Percentiles rank a stretch among this genome's conserved stretches.
Evolutionary conservation across 2,888 invertebrate genomes (phyloP).

Genomic region (Caenorhabditis imperialis): DNA sequence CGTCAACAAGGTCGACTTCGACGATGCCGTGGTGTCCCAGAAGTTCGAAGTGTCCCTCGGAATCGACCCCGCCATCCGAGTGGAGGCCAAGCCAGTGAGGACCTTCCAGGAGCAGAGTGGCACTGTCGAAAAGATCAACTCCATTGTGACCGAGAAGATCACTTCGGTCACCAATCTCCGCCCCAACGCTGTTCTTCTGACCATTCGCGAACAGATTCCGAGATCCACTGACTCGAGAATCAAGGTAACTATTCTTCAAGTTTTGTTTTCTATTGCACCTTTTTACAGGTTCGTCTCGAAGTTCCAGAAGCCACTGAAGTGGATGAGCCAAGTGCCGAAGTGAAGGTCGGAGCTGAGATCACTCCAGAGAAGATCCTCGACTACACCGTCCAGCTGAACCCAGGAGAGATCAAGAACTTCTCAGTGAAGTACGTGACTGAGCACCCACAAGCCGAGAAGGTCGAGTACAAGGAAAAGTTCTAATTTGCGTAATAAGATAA

Average conservation of each 20-base stretch:
- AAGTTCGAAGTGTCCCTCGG: conserved; percentile 77
- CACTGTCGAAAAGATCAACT: conserved; percentile 47
- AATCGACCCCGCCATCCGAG: conserved; percentile 78
- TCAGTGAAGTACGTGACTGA: conserved; percentile 42
- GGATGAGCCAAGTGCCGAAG: conserved; percentile 13
- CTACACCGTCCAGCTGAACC: conserved; percentile 41
- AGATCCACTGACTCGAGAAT: conserved; percentile 69
- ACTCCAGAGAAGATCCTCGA: conserved; percentile 47
- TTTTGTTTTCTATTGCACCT: neutral
- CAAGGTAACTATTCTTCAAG: conserved; percentile 46
- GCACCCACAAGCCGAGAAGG: conserved; percentile 39
- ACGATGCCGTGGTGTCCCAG: conserved; percentile 45
- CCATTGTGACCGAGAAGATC: conserved; percentile 61
- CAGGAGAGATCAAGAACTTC: conserved; percentile 21
- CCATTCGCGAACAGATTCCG: conserved; percentile 66
- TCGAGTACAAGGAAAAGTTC: conserved; percentile 39
- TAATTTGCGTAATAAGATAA: neutral
- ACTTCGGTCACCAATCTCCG: conserved; percentile 64
- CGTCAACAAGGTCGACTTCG: conserved; percentile 56
- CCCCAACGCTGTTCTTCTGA: conserved; percentile 55
- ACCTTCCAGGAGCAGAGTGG: conserved; percentile 74
- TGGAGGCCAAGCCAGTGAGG: conserved; percentile 78
- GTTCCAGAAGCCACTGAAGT: conserved; percentile 35
- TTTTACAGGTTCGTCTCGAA: conserved; percentile 33
- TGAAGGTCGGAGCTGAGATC: conserved; percentile 37